Evolutionary conservation across 1,140 invertebrate species (phyloP).

Genomic region (Papilio dardanus): DNA sequence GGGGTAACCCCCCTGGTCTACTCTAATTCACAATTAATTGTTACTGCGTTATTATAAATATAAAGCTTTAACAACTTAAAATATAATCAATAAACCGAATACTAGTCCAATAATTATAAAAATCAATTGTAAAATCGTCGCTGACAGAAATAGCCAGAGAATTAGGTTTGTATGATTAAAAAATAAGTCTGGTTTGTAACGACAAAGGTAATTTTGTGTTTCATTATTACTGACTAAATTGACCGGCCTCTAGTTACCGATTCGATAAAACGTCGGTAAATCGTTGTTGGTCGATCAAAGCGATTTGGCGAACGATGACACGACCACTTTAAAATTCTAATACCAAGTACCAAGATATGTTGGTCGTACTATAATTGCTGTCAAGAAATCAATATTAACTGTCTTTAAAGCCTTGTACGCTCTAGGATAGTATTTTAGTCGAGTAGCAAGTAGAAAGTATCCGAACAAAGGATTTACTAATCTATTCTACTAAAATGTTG

Average conservation of each 20-base stretch:
- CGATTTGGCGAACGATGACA: constrained; percentile 42
- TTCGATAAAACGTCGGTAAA: constrained; percentile 44
- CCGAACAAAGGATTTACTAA: too few relatives aligned
- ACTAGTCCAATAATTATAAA: neutral
- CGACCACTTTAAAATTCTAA: constrained; percentile 31
- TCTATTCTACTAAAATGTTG: too few relatives aligned
- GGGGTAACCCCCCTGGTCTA: too few relatives aligned
- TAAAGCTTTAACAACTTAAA: too few relatives aligned
- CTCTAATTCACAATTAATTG: too few relatives aligned
- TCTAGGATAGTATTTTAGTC: too few relatives aligned
- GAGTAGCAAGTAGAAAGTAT: too few relatives aligned
- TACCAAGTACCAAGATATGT: neutral
- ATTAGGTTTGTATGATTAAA: constrained; percentile 19
- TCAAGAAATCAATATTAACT: neutral
- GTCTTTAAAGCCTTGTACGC: too few relatives aligned
- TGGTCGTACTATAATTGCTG: neutral
- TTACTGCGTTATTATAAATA: too few relatives aligned
- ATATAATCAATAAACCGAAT: too few relatives aligned
- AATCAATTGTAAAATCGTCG: neutral
- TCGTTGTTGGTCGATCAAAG: constrained; percentile 40
- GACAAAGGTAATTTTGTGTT: constrained; percentile 38
- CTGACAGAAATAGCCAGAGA: neutral
- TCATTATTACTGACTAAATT: constrained; percentile 45
- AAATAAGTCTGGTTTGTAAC: constrained; percentile 22
- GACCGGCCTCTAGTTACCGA: constrained; percentile 32